Evolutionary conservation across 2,113 vertebrate species (phyloP).

Genomic region (Ursus arctos): DNA sequence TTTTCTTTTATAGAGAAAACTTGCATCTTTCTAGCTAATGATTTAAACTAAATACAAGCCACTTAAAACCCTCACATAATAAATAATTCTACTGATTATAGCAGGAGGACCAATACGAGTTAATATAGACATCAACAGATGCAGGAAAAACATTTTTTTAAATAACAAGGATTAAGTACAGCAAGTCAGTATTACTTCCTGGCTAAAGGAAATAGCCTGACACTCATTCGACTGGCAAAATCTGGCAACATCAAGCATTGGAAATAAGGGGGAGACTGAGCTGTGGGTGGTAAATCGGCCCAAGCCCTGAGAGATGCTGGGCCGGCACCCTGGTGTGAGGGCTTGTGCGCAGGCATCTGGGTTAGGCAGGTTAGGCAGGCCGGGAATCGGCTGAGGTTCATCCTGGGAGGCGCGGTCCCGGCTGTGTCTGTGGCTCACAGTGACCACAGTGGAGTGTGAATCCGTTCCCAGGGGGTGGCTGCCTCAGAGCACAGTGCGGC

Average conservation of each 20-base stretch:
- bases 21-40: not conserved
- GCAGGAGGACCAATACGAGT: not conserved
- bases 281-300: fast-evolving
- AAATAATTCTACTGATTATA: not conserved
- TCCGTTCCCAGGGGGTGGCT: not conserved
- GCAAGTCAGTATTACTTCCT: not conserved
- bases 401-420: not conserved
- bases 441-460: not conserved
- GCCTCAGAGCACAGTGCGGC: not conserved
- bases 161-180: not conserved
- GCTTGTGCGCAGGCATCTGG: not conserved
- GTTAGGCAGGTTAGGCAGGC: not conserved
- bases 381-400: not conserved
- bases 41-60: not conserved
- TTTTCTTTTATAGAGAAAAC: not conserved
- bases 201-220: not conserved
- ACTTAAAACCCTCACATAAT: conserved; percentile 8
- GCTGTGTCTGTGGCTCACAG: not conserved
- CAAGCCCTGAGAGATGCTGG: not conserved
- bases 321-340: not conserved
- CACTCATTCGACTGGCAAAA: not conserved
- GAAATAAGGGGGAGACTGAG: not conserved
- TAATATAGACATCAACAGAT: not conserved
- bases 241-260: not conserved
- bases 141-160: not conserved